Conservation (phyloP, 2,113 vertebrate genomes). For the Oreochromis aureus region DNA sequence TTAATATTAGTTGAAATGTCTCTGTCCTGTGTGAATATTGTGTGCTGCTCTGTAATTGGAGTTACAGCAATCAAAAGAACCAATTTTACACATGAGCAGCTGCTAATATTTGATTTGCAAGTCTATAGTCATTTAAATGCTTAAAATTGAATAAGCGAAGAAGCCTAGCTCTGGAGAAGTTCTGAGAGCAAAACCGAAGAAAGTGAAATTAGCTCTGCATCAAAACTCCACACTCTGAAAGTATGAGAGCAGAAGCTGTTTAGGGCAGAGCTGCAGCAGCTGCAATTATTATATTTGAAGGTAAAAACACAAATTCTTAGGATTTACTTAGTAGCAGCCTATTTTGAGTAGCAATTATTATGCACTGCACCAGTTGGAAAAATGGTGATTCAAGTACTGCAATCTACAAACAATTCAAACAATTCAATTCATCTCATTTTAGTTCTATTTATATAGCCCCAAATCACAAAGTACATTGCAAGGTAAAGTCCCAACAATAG, state of each 20-base stretch:
- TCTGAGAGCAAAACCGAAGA: not conserved
- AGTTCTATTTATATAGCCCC: not conserved
- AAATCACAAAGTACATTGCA: not conserved
- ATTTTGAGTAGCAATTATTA: not conserved
- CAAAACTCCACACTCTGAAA: not conserved
- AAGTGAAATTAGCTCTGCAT: not conserved
- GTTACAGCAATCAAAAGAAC: constrained; percentile 33
- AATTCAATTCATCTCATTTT: not conserved
- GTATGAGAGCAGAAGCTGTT: not conserved
- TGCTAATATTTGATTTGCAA: constrained; percentile 31
- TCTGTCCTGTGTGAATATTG: not conserved
- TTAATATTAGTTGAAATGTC: not conserved
- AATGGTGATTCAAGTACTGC: not conserved
- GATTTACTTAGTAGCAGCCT: not conserved
- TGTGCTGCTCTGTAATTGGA: constrained; percentile 20
- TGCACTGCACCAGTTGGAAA: not conserved
- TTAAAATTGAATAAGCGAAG: not conserved
- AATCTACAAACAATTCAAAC: not conserved
- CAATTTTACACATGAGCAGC: constrained; percentile 55
- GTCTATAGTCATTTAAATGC: constrained; percentile 18
- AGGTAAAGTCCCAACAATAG: not conserved
- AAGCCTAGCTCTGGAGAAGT: not conserved
- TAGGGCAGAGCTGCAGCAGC: not conserved
- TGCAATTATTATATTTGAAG: not conserved
- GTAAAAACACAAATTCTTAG: not conserved